Evolutionary conservation across 2,888 invertebrate genomes (phyloP).

Genomic region (Nyleta sp.): DNA sequence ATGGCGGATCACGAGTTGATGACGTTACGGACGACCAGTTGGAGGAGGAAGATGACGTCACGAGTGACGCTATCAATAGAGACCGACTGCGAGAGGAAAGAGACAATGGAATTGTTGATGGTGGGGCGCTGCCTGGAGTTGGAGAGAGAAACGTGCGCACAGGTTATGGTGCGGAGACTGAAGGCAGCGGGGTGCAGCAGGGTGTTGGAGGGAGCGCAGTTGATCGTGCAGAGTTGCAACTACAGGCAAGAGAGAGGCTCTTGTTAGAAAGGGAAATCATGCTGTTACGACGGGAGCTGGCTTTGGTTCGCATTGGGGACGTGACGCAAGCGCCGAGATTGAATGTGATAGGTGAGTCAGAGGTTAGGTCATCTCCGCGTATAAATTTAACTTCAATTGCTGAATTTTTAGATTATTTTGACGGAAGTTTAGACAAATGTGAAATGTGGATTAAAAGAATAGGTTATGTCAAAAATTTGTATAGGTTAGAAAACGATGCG

Average conservation of each 20-base stretch:
- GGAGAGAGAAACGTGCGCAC: too few relatives aligned
- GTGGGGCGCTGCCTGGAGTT: too few relatives aligned
- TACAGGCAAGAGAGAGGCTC: neutral
- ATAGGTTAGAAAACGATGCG: neutral
- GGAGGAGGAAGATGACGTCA: too few relatives aligned
- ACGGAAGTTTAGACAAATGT: neutral
- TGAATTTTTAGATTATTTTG: constrained; percentile 13
- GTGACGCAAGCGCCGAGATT: neutral
- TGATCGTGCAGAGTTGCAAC: too few relatives aligned
- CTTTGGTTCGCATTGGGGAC: neutral
- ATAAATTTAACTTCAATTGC: neutral
- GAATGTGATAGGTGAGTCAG: neutral
- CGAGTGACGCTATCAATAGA: neutral
- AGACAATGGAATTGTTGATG: too few relatives aligned
- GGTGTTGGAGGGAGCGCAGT: too few relatives aligned
- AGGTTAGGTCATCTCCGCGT: neutral
- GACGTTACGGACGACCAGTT: too few relatives aligned
- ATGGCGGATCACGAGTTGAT: neutral
- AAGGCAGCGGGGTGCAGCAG: neutral
- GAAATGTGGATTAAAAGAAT: constrained; percentile 3
- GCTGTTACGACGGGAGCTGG: constrained; percentile 1
- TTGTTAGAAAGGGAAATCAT: neutral
- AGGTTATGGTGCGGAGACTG: too few relatives aligned
- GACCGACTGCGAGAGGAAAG: neutral
- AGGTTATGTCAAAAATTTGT: neutral